Evolutionary conservation across 2,888 invertebrate species (phyloP).

Genomic region (Orthosia cruda): DNA sequence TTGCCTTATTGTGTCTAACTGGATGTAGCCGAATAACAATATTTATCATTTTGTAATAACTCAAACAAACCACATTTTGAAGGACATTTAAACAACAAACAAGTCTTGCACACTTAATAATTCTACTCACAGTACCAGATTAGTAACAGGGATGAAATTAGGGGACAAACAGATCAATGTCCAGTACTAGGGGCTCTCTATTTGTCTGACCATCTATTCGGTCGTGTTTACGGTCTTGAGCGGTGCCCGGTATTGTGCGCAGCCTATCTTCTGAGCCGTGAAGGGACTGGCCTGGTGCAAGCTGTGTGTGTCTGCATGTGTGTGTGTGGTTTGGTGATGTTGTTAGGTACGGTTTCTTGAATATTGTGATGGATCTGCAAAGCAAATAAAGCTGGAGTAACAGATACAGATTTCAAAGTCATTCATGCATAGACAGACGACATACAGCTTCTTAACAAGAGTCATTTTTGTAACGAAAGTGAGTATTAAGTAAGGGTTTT

Average conservation of each 20-base stretch:
- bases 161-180: constrained; percentile 50
- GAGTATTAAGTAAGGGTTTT: too few species aligned
- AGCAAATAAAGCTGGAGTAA: background rate
- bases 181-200: constrained; percentile 19
- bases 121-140: constrained; percentile 29
- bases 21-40: too few species aligned
- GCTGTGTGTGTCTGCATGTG: constrained; percentile 16
- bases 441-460: too few species aligned
- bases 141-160: constrained; percentile 37
- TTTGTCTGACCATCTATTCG: constrained; percentile 47
- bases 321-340: constrained; percentile 3
- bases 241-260: constrained; percentile 30
- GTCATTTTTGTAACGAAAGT: too few species aligned
- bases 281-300: constrained; percentile 34
- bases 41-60: background rate
- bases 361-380: background rate
- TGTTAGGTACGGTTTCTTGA: background rate
- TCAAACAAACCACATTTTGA: background rate
- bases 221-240: constrained; percentile 48
- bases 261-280: constrained; percentile 39
- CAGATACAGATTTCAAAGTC: too few species aligned
- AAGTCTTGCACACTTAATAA: background rate
- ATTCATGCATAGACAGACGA: too few species aligned
- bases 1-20: too few species aligned
- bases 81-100: background rate